Evolutionary conservation across 2,797 vertebrate genomes (phyloP), one percentile per base, ranked within the genome.

Genomic region (Pangasius mekongensis): DNA sequence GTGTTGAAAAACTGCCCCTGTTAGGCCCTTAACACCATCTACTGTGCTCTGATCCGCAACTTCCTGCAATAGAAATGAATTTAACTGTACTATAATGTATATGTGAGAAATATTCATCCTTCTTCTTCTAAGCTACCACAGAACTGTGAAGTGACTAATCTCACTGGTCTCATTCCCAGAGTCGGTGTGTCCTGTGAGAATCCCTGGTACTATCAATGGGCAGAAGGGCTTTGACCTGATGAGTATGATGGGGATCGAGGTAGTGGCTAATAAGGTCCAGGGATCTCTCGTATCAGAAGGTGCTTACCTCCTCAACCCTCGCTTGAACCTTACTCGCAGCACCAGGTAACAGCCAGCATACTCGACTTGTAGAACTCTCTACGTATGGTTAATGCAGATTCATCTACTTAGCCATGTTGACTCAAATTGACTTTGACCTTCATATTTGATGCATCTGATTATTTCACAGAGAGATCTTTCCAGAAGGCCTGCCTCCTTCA

Each of bases 191-290:
- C 96, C 97, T 0, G 94, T 94, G 87, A 94, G 95, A 94, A 97
- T 97, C 93, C 95, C 96, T 83, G 96, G 96, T 77, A 95, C 96
- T 88, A 94, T 96, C 89, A 95, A 96, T 30, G 96, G 96, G 91
- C 97, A 97, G 92, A 97, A 97, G 89, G 97, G 97, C 60, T 98
- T 98, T 94, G 97, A 98, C 92, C 95, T 98, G 90, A 96, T 98
- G 89, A 87, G 95, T 89, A 95, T 96, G 77, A 94, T 97, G 93
- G 94, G 94, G 91, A 94, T 98, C 54, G 96, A 95, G 91, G 95
- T 94, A 92, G 95, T 94, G 87, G 96, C 96, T 85, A 96, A 96
- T 86, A 96, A 95, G 93, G 95, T 97, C 89, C 95, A 95, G 82
- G 96, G 97, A 87, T 95, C 96, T 85, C 94, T 95, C 60, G 93